Conservation (phyloP, 2,797 vertebrate genomes). For the Anabacerthia variegaticeps region DNA sequence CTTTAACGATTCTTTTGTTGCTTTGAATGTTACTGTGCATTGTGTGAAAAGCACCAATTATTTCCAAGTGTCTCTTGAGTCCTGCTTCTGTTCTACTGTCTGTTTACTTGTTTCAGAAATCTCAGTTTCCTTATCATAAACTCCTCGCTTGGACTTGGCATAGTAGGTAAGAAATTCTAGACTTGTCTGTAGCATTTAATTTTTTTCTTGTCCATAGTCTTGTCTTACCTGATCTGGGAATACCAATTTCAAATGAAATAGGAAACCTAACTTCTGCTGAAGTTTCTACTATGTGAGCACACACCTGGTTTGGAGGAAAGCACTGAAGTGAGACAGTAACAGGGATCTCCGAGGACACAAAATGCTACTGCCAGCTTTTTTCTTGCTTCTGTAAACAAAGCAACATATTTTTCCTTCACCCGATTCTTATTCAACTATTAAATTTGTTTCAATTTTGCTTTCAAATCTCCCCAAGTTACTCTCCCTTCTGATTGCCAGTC, state of each 20-base stretch:
- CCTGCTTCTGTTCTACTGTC: not conserved
- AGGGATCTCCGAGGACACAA: not conserved
- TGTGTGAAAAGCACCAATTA: not conserved
- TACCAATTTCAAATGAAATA: not conserved
- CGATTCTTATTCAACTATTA: constrained; percentile 16
- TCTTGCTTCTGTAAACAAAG: not conserved
- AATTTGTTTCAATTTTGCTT: not conserved
- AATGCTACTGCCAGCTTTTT: not conserved
- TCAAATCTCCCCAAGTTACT: constrained; percentile 19
- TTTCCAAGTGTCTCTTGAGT: not conserved
- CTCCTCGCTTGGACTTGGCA: not conserved
- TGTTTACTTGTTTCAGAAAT: not conserved
- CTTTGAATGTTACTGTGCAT: not conserved
- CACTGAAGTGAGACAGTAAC: not conserved
- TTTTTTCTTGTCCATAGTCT: not conserved
- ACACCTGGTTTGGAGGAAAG: not conserved
- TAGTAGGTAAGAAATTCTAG: not conserved
- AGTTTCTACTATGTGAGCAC: not conserved
- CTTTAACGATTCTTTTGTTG: not conserved
- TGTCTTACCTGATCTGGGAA: not conserved
- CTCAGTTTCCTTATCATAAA: not conserved
- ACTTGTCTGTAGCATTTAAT: not conserved
- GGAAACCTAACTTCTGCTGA: not conserved
- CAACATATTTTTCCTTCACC: not conserved
- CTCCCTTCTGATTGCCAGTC: not conserved